Base-by-base conservation (phyloP, 1,140 invertebrate genomes). In the Arctopsyche grandis region DNA sequence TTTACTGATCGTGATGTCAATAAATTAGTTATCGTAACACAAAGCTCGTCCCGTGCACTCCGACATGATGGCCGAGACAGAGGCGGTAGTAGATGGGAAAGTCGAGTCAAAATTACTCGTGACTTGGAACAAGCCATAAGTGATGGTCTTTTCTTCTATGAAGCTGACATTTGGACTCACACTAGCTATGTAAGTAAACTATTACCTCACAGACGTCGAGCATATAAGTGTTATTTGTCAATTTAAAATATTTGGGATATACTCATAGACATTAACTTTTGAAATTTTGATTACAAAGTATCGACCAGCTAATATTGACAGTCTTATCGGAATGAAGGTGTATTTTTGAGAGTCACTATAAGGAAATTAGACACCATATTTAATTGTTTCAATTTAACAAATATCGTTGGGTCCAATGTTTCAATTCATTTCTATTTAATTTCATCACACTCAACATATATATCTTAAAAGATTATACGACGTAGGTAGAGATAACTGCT, bases 21-120 rank as follows among this genome's bases (percentile, higher is more conserved):
- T 83, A 97, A 99, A 86, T 90, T 99, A 77, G 89, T 99, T 14
- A 99, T 99, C 83, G 96, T 99, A 19, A 98, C 97, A 1, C 98
- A 99, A 91, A 93, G 91, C 79, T 22, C 82, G 58, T 0, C 52
- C 80, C 69, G 48, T 16, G 85, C 89, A 79, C 82, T 87, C 92
- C 78, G 86, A 85, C 96, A 97, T 84, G 96, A 97, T 85, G 95
- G 95, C 5, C 93, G 96, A 85, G 95, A 97, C 89, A 91, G 96
- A 52, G 95, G 94, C 5, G 94, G 96, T 83, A 43, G 70, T 12
- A 56, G 79, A 83, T 96, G 91, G 91, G 93, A 91, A 48, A 94
- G 94, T 0, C 89, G 95, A 76, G 94, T 94, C 14, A 97, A 97
- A 90, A 97, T 99, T 87, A 95, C 94, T 7, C 95, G 98, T 87